These are phyloP conservation scores for Lates japonicus DNA, from an alignment of 2,797 vertebrate genomes.

Conservation along the genomic window DNA sequence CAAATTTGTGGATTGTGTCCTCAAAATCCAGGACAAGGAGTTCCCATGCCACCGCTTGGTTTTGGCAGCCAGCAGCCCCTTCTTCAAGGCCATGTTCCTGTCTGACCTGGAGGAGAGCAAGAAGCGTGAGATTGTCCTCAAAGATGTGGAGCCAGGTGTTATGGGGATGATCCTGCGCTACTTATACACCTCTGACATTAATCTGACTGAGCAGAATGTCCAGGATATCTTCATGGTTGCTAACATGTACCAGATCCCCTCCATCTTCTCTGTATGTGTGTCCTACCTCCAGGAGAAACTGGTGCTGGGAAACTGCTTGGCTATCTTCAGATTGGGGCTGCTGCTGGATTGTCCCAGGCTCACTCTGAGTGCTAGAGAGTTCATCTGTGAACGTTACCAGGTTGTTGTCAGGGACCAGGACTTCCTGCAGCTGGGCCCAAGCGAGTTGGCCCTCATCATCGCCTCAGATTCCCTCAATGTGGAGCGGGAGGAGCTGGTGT, in stretches of 20 bases:
- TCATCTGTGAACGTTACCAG: conserved; percentile 92
- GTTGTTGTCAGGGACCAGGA: conserved; percentile 92
- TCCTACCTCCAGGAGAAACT: conserved; percentile 95
- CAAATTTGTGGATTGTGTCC: conserved; percentile 96
- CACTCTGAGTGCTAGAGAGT: conserved; percentile 90
- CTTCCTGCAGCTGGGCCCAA: conserved; percentile 91
- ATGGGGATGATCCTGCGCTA: conserved; percentile 95
- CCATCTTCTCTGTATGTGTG: conserved; percentile 97
- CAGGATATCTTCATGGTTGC: conserved; percentile 96
- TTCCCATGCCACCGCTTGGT: conserved; percentile 97
- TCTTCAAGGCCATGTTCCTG: conserved; percentile 96
- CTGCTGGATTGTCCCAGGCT: conserved; percentile 95
- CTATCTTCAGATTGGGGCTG: conserved; percentile 94
- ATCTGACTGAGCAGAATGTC: conserved; percentile 94
- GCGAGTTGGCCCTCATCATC: conserved; percentile 93
- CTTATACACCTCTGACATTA: conserved; percentile 96
- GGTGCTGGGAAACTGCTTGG: conserved; percentile 95
- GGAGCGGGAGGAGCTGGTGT: conserved; percentile 93
- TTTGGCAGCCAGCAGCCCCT: conserved; percentile 96
- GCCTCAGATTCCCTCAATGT: conserved; percentile 93
- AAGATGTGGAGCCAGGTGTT: conserved; percentile 92
- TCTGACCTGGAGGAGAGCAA: conserved; percentile 92
- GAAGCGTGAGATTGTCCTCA: conserved; percentile 91
- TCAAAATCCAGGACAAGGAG: conserved; percentile 92
- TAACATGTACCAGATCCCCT: conserved; percentile 99